Evolutionary conservation across 2,888 invertebrate genomes (phyloP).

Genomic region (Heliothis peltigera): DNA sequence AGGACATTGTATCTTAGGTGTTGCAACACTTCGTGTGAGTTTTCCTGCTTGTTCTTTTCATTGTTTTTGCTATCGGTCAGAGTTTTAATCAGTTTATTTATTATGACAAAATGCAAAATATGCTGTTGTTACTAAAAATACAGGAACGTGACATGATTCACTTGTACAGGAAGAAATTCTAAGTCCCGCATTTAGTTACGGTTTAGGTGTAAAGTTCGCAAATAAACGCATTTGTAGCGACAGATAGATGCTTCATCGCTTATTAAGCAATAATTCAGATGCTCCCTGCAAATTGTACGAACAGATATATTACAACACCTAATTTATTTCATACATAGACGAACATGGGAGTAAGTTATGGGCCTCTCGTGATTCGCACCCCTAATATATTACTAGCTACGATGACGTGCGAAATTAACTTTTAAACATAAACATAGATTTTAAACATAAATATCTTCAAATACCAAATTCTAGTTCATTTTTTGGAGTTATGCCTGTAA

Average conservation of each 20-base stretch:
- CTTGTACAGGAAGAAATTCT: background rate
- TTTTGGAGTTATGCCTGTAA: background rate
- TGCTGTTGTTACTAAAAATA: slow-evolving; percentile 8
- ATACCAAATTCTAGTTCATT: background rate
- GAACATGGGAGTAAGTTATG: slow-evolving; percentile 40
- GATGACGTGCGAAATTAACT: slow-evolving; percentile 39
- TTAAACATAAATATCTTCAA: too few species aligned
- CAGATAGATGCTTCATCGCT: slow-evolving; percentile 33
- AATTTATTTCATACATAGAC: slow-evolving; percentile 38
- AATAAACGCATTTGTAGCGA: slow-evolving; percentile 18
- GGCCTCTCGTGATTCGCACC: slow-evolving; percentile 19
- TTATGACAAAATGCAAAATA: slow-evolving; percentile 11
- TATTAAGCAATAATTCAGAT: slow-evolving; percentile 43
- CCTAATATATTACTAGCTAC: slow-evolving; percentile 38
- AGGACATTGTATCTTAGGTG: slow-evolving; percentile 53
- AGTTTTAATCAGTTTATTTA: slow-evolving; percentile 36
- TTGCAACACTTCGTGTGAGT: slow-evolving; percentile 17
- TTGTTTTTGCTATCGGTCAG: slow-evolving; percentile 16
- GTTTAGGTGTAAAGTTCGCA: slow-evolving; percentile 10
- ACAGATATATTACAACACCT: slow-evolving; percentile 43
- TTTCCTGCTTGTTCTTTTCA: slow-evolving; percentile 44
- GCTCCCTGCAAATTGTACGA: slow-evolving; percentile 37
- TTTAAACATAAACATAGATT: slow-evolving; percentile 9
- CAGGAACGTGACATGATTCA: slow-evolving; percentile 2
- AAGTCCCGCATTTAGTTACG: background rate